Evolutionary conservation across 2,888 invertebrate species (phyloP), one percentile per base, ranked within the genome.

Genomic region (Neuroscelio doddi): DNA sequence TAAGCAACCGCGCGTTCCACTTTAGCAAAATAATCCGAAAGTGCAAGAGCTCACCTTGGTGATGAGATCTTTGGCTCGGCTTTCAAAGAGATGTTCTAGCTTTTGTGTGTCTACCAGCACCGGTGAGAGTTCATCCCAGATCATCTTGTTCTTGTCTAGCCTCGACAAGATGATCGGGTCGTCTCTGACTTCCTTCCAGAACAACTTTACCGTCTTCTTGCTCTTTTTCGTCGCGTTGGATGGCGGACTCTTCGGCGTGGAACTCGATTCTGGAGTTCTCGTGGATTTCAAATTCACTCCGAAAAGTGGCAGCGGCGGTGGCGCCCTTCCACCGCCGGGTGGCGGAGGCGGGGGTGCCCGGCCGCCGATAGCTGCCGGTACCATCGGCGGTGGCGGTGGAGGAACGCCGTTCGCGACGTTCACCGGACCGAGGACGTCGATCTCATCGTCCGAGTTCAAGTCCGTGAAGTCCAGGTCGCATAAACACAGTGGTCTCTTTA

Each of bases 401-500:
- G 93, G 93, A 8, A 92, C 88, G 8, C 90, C 91, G 29, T 89
- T 89, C 1, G 89, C 85, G 5, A 90, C 87, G 3, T 89, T 88
- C 7, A 90, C 88, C 0, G 93, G 92, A 1, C 90, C 90, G 39
- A 91, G 82, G 58, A 92, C 87, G 78, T 95, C 94, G 53, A 91
- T 90, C 80, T 98, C 98, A 71, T 98, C 97, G 52, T 94, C 95
- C 27, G 91, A 90, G 46, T 90, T 90, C 50, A 99, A 87, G 85
- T 98, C 98, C 8, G 96, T 96, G 85, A 99, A 99, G 85, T 99
- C 98, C 78, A 98, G 88, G 85, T 98, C 98, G 83, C 97, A 96
- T 42, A 96, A 88, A 69, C 93, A 91, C 81, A 95, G 87, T 65
- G 93, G 91, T 67, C 94, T 87, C 63, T 90, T 88, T 73, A 93